Percentiles rank a stretch among this genome's conserved stretches.
These are phyloP conservation scores for Asbolus verrucosus DNA, from an alignment of 1,140 invertebrate genomes.

Conservation along the genomic window DNA sequence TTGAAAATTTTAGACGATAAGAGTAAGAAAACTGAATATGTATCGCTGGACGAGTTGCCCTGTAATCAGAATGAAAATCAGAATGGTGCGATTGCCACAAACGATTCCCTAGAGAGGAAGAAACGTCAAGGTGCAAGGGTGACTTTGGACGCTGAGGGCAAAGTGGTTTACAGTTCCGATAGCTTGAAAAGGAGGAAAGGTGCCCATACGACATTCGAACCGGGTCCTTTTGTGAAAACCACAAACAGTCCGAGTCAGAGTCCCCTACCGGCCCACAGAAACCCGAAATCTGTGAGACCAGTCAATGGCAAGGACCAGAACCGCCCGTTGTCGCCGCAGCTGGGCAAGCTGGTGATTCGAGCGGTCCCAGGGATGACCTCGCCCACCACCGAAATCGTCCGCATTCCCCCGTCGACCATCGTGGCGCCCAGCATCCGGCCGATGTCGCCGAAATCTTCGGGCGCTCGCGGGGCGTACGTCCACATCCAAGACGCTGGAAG, in stretches of 20 bases:
- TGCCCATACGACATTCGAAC: constrained; percentile 86
- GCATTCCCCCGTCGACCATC: constrained; percentile 71
- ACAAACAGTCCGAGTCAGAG: constrained; percentile 64
- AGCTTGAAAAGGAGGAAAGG: constrained; percentile 85
- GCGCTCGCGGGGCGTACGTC: constrained; percentile 74
- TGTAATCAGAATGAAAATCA: constrained; percentile 64
- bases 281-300: constrained; percentile 64
- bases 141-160: constrained; percentile 87
- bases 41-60: constrained; percentile 85
- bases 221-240: constrained; percentile 79
- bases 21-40: constrained; percentile 77
- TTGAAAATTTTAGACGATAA: constrained; percentile 69
- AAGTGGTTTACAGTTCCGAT: constrained; percentile 91
- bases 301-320: constrained; percentile 56
- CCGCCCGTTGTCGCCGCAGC: constrained; percentile 65
- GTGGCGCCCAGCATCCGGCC: constrained; percentile 66
- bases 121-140: constrained; percentile 80
- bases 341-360: constrained; percentile 76
- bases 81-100: constrained; percentile 60
- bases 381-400: constrained; percentile 72
- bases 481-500: constrained; percentile 77
- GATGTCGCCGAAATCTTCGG: constrained; percentile 64
- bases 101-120: constrained; percentile 66
- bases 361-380: constrained; percentile 67
- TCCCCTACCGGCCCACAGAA: constrained; percentile 65